Evolutionary conservation across 2,797 vertebrate species (phyloP).

Genomic region (Rhinatrema bivittatum): DNA sequence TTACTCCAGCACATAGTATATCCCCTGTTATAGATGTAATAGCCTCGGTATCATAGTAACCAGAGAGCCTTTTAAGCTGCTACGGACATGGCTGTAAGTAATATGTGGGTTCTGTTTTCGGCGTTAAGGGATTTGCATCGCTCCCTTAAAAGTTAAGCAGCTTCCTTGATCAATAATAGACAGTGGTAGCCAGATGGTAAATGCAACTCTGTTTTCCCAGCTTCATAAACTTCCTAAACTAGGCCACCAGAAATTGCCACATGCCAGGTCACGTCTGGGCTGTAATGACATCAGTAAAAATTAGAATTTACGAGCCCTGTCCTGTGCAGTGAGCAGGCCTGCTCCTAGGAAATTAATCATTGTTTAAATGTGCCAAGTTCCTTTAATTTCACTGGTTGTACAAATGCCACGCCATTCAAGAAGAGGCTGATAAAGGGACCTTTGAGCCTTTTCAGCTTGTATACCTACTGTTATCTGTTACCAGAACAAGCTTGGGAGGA

Average conservation of each 20-base stretch:
- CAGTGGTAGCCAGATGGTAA: background rate
- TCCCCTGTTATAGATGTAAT: too few species aligned
- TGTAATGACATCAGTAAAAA: slow-evolving; percentile 13
- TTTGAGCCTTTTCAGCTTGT: background rate
- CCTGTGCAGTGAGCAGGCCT: slow-evolving; percentile 18
- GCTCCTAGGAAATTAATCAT: slow-evolving; percentile 21
- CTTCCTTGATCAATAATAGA: background rate
- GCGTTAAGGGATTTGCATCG: too few species aligned
- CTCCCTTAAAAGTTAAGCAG: too few species aligned
- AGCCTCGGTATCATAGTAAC: too few species aligned
- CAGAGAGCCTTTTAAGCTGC: too few species aligned
- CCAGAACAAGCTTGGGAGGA: background rate
- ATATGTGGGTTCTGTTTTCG: too few species aligned
- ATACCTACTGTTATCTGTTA: slow-evolving; percentile 1
- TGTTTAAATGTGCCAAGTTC: slow-evolving; percentile 28
- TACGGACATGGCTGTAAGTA: too few species aligned
- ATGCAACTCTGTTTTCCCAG: rapidly evolving
- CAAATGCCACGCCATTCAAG: slow-evolving; percentile 7
- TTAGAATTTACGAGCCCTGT: slow-evolving; percentile 36
- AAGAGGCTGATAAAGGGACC: slow-evolving; percentile 15
- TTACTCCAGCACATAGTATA: too few species aligned
- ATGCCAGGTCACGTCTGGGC: background rate
- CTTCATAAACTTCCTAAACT: background rate
- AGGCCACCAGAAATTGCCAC: slow-evolving; percentile 1
- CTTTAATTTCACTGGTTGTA: slow-evolving; percentile 20